Base-by-base conservation (phyloP, 2,888 invertebrate species). In the Drosophila neotestacea region DNA sequence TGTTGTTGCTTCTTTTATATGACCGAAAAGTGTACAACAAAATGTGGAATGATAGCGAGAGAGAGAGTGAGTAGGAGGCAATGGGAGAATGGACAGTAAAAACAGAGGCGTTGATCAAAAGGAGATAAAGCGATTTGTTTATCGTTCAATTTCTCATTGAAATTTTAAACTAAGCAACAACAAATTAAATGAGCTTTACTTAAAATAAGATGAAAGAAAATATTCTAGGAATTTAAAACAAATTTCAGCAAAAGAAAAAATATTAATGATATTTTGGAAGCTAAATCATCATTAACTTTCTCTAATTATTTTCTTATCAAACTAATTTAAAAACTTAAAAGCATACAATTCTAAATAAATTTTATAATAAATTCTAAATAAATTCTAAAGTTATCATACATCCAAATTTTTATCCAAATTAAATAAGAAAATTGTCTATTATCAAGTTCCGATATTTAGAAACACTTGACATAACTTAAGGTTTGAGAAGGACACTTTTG, bases 81-180 rank as follows among this genome's bases (percentile, higher is more conserved):
- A 7, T 27, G 27, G 6, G 34, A 9, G 13, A 36, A 39, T 30
- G 9, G 27, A 52, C 48, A 30, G 27, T 9, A 34, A 54, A 58
- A 56, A 61, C 73, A 76, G 73, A 39, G 71, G 71, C 77, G 73
- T 56, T 71, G 66, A 71, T 71, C 77, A 74, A 66, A 46, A 67
- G 59, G 59, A 77, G 67, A 74, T 74, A 52, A 66, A 58, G 30
- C 36, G 13, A 48, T 56, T 66, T 55, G 50, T 58, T 46, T 61
- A 54, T 58, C 9, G 11, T 11, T 28, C 0, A 11, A 67, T 39
- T 51, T 47, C 13, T 4, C 13, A 52, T 44, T 38, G 32, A n/a
- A 16, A 7, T 52, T 22, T 11, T 4, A 47, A 27, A 51, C 13
- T 0, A 6, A 27, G 13, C 27, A 36, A 32, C 32, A 50, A 30